These are phyloP conservation scores for Hemicordylus capensis DNA, from an alignment of 2,113 vertebrate genomes.

Conservation along the genomic window DNA sequence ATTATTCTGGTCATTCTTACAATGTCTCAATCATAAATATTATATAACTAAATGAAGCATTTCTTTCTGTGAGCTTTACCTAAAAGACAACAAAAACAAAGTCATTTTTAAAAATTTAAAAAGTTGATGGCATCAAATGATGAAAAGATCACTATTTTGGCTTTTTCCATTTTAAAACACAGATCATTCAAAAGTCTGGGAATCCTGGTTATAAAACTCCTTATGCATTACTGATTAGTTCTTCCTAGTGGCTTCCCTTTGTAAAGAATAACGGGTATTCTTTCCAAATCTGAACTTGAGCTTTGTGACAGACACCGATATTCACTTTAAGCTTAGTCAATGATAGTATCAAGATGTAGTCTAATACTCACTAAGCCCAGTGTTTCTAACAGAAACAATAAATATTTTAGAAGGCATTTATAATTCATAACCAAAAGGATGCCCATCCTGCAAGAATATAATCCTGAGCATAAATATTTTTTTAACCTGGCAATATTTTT, in stretches of 20 bases:
- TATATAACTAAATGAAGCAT: neutral
- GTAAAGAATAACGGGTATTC: neutral
- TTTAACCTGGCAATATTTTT: slow-evolving; percentile 40
- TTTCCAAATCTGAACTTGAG: slow-evolving; percentile 63
- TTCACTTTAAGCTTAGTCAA: slow-evolving; percentile 58
- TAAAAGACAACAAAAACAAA: neutral
- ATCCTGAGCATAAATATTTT: slow-evolving; percentile 43
- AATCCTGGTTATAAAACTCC: neutral
- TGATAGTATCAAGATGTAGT: slow-evolving; percentile 64
- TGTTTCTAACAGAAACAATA: slow-evolving; percentile 75
- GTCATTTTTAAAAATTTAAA: too few relatives aligned
- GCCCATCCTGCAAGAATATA: slow-evolving; percentile 52
- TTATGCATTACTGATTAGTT: neutral
- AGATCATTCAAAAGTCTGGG: neutral
- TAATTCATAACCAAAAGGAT: slow-evolving; percentile 67
- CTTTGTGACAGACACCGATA: slow-evolving; percentile 69
- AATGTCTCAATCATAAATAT: neutral
- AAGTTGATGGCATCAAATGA: neutral
- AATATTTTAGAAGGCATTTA: slow-evolving; percentile 80
- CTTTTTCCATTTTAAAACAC: neutral
- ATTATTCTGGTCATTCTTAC: neutral
- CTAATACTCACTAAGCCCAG: slow-evolving; percentile 63
- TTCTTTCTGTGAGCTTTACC: neutral
- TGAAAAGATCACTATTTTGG: neutral
- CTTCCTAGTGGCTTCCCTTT: neutral